phyloP scores from a whole-genome alignment of 2,113 vertebrate species.

The Garra rufa region DNA sequence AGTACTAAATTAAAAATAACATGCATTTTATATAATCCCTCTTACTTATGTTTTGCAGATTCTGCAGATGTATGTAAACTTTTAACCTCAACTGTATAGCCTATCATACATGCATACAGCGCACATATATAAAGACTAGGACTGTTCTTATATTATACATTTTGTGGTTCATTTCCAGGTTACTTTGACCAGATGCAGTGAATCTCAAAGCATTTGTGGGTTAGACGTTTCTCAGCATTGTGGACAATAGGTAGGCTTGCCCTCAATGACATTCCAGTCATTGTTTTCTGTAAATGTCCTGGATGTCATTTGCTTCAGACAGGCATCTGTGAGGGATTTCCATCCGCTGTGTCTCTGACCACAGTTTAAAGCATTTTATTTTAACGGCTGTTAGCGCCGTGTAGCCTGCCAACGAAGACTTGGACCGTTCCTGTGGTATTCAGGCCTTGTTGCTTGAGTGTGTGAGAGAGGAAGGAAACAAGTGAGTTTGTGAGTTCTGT shows the following conservation, averaged over 20 bases:
- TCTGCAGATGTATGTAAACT: too few species aligned
- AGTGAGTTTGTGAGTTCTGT: conserved; percentile 23
- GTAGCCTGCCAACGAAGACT: conserved; percentile 30
- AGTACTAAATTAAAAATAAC: too few species aligned
- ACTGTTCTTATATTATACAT: neutral
- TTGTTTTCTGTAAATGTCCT: neutral
- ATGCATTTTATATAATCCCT: too few species aligned
- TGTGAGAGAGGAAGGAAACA: conserved; percentile 29
- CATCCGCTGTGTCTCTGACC: conserved; percentile 5
- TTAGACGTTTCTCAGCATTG: conserved; percentile 2
- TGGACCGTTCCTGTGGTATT: conserved; percentile 16
- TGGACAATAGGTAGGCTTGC: neutral
- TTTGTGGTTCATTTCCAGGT: neutral
- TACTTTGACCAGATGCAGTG: neutral
- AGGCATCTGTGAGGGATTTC: conserved; percentile 8
- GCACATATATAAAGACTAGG: neutral
- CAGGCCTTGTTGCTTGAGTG: conserved; percentile 8
- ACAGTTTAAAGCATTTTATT: conserved; percentile 28
- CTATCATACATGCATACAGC: too few species aligned
- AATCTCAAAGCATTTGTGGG: neutral
- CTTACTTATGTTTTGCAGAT: too few species aligned
- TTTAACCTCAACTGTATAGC: too few species aligned
- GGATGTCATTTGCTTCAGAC: neutral
- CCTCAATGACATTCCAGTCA: conserved; percentile 24
- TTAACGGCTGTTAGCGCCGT: conserved; percentile 14